Conservation (phyloP, 2,113 vertebrate genomes). For the Kryptolebias marmoratus region DNA sequence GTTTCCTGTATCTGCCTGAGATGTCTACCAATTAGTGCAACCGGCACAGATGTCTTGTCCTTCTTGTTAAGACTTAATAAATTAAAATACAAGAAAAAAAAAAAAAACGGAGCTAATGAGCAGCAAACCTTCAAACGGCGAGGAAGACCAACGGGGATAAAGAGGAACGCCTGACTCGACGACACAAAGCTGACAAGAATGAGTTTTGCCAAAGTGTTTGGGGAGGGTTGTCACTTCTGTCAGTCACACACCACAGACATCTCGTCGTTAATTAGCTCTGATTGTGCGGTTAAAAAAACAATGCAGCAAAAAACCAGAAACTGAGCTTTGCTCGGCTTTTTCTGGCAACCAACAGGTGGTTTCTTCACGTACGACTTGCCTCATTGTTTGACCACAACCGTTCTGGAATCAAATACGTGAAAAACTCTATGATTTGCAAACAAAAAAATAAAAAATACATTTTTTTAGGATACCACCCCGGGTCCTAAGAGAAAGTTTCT, state of each 20-base stretch:
- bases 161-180: background rate
- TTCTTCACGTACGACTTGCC: too few relatives aligned
- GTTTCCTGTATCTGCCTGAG: slow-evolving; percentile 2
- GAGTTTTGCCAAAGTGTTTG: slow-evolving; percentile 1
- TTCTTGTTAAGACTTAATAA: slow-evolving; percentile 17
- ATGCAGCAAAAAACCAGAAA: background rate
- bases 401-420: too few relatives aligned
- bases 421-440: too few relatives aligned
- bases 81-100: background rate
- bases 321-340: background rate
- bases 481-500: slow-evolving; percentile 18
- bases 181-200: slow-evolving; percentile 1
- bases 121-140: slow-evolving; percentile 29
- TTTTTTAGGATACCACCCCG: too few relatives aligned
- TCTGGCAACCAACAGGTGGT: too few relatives aligned
- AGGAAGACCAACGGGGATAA: background rate
- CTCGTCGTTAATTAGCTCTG: slow-evolving; percentile 11
- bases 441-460: too few relatives aligned
- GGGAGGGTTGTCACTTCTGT: slow-evolving; percentile 29
- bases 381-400: too few relatives aligned
- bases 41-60: slow-evolving; percentile 34
- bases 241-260: slow-evolving; percentile 35
- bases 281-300: slow-evolving; percentile 12
- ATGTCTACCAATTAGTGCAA: slow-evolving; percentile 15
- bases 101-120: slow-evolving; percentile 31